These are phyloP conservation scores for Stichopus chloronotus DNA, from an alignment of 35 echinoderm and acorn worm species.

Conservation along the genomic window DNA sequence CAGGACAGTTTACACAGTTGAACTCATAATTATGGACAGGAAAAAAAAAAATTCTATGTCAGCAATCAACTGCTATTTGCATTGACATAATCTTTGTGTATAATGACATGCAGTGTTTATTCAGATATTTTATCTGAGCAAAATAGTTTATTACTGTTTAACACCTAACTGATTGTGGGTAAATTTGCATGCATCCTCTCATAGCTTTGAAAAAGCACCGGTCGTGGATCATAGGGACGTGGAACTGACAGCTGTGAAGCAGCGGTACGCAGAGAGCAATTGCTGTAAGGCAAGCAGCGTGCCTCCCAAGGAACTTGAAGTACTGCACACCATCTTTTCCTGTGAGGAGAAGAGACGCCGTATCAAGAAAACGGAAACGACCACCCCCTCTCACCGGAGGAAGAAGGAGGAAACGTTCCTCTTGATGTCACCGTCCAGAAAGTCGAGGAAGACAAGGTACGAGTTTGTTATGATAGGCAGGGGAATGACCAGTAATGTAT, in stretches of 20 bases:
- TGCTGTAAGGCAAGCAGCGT: slow-evolving; percentile 54
- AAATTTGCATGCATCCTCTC: not conserved
- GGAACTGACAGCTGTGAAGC: slow-evolving; percentile 79
- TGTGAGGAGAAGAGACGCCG: slow-evolving; percentile 42
- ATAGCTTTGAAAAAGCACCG: slow-evolving; percentile 80
- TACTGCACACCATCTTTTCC: slow-evolving; percentile 60
- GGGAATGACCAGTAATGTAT: not conserved
- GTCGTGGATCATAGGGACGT: slow-evolving; percentile 90
- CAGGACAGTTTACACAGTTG: too few species aligned
- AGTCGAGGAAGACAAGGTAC: slow-evolving; percentile 62
- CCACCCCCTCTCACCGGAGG: slow-evolving; percentile 41
- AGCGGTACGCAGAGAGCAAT: slow-evolving; percentile 76
- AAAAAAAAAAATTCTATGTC: too few species aligned
- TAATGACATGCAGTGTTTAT: too few species aligned
- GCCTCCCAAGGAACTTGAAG: slow-evolving; percentile 48
- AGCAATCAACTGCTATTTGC: too few species aligned
- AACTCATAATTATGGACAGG: too few species aligned
- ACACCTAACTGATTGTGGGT: too few species aligned
- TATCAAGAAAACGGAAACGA: not conserved
- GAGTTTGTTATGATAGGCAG: not conserved
- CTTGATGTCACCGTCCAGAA: slow-evolving; percentile 86
- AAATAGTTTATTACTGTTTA: too few species aligned
- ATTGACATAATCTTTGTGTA: too few species aligned
- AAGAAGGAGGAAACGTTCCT: slow-evolving; percentile 61
- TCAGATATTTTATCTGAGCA: too few species aligned